Conservation (phyloP, 2,797 vertebrate genomes). For the Potorous gilbertii region DNA sequence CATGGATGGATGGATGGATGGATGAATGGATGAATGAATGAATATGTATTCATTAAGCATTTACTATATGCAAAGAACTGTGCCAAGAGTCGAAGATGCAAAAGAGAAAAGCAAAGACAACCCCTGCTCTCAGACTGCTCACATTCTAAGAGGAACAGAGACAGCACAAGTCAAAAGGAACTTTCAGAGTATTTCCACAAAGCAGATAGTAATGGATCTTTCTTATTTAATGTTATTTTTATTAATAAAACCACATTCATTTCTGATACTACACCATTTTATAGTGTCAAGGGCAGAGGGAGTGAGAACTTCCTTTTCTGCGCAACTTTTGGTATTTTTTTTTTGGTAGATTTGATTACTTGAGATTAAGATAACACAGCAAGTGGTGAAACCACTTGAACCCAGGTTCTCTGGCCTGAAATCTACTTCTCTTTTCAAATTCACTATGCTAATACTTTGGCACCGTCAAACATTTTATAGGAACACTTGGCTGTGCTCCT, state of each 20-base stretch:
- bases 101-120: not conserved
- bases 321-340: too few species aligned
- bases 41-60: not conserved
- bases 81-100: not conserved
- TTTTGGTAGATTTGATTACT: too few species aligned
- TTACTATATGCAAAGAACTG: not conserved
- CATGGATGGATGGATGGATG: not conserved
- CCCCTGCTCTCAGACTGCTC: not conserved
- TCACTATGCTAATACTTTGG: not conserved
- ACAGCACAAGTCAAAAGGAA: not conserved
- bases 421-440: not conserved
- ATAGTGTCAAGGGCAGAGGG: too few species aligned
- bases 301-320: too few species aligned
- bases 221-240: not conserved
- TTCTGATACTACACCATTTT: too few species aligned
- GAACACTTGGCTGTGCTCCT: not conserved
- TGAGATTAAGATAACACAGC: too few species aligned
- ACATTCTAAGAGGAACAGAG: not conserved
- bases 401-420: not conserved
- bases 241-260: not conserved
- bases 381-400: not conserved
- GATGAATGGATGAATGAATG: not conserved
- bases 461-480: not conserved
- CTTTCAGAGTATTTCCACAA: not conserved
- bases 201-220: not conserved